Percentiles rank a stretch among this genome's conserved stretches.
These are phyloP conservation scores for Hymenopus coronatus DNA, from an alignment of 2,888 invertebrate genomes.

Conservation along the genomic window DNA sequence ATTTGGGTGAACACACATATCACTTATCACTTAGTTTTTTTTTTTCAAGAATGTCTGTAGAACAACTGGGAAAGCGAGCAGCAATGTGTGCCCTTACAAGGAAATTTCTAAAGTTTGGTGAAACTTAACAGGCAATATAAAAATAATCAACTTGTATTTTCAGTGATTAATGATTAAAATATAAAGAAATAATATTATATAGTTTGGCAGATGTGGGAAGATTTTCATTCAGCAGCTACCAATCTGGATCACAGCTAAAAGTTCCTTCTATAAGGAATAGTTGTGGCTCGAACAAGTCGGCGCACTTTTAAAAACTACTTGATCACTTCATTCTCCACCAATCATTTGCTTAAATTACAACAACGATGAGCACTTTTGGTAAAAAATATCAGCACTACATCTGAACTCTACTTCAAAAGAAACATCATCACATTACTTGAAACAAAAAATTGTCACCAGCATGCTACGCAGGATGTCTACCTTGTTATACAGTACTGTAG, in stretches of 20 bases:
- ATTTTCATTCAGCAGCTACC: constrained; percentile 19
- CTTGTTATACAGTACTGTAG: neutral
- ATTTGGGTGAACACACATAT: neutral
- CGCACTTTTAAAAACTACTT: constrained; percentile 2
- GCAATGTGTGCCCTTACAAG: neutral
- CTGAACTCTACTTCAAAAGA: constrained; percentile 20
- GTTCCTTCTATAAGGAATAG: constrained; percentile 15
- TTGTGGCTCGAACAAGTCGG: neutral
- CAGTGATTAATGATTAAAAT: neutral
- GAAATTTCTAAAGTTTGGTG: neutral
- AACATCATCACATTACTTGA: constrained; percentile 20
- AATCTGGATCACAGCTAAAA: constrained; percentile 24
- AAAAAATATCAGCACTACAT: constrained; percentile 48
- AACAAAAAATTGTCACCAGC: neutral
- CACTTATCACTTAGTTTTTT: neutral
- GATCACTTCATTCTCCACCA: constrained; percentile 11
- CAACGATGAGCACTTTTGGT: constrained; percentile 72
- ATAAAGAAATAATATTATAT: neutral
- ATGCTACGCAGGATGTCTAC: neutral
- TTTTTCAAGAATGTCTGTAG: neutral
- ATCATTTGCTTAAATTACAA: constrained; percentile 41
- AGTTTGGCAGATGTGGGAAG: constrained; percentile 1
- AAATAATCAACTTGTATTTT: neutral
- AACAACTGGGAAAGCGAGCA: neutral
- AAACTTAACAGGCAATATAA: constrained; percentile 6